Conservation (phyloP, 1,140 invertebrate genomes). For the Augochlora pura region DNA sequence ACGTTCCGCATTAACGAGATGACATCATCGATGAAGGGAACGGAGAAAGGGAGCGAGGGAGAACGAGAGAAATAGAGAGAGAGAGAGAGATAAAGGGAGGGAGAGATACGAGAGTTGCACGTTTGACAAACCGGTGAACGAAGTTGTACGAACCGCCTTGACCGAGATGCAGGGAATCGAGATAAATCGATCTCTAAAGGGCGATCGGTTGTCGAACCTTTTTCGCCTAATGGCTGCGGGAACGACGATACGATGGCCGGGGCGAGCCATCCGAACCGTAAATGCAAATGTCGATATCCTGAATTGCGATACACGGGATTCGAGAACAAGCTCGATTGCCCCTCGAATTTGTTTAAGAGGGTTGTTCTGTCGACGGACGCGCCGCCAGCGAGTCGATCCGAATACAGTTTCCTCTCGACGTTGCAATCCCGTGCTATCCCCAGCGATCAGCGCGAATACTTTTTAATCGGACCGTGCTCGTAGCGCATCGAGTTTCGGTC, state of each 20-base stretch:
- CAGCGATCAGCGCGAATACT: neutral
- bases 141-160: conserved; percentile 25
- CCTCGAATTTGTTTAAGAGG: neutral
- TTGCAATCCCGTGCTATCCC: neutral
- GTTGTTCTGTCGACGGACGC: neutral
- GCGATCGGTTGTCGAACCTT: conserved; percentile 26
- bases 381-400: neutral
- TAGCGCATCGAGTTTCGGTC: too few relatives aligned
- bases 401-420: neutral
- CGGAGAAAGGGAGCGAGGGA: conserved; percentile 22
- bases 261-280: neutral
- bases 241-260: neutral
- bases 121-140: conserved; percentile 8
- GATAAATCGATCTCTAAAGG: conserved; percentile 34
- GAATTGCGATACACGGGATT: neutral
- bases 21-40: conserved; percentile 49
- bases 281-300: conserved; percentile 36
- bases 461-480: neutral
- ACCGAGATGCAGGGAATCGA: conserved; percentile 33
- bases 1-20: conserved; percentile 24
- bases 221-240: neutral
- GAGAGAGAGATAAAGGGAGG: conserved; percentile 23
- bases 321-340: conserved; percentile 19
- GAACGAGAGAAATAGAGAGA: conserved; percentile 18
- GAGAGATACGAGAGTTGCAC: conserved; percentile 14